A percentile compares a stretch with the other conserved stretches of the same genome.
Conservation (phyloP, 2,888 invertebrate genomes). For the Rhorus exstirpatorius region DNA sequence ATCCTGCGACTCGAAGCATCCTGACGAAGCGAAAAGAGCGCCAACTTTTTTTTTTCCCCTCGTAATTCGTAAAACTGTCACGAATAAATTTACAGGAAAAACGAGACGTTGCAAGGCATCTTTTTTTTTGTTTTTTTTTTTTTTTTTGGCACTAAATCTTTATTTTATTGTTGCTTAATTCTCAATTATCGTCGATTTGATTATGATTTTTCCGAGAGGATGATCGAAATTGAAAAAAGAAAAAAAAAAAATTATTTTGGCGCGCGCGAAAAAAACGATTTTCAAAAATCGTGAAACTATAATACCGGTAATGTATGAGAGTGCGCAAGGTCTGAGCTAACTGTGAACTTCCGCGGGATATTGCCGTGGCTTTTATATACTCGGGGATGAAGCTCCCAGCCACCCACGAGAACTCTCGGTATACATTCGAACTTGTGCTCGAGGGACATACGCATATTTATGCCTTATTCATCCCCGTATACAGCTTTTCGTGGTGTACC, state of each 20-base stretch:
- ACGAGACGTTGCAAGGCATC: neutral
- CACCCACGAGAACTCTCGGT: slow-evolving; percentile 75
- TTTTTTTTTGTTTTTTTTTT: neutral
- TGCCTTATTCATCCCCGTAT: neutral
- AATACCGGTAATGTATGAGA: slow-evolving; percentile 46
- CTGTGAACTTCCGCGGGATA: slow-evolving; percentile 76
- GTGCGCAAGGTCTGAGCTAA: slow-evolving; percentile 67
- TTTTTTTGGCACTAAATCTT: slow-evolving; percentile 1
- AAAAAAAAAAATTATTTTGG: too few relatives aligned
- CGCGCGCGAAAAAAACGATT: too few relatives aligned
- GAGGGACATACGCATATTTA: slow-evolving; percentile 42
- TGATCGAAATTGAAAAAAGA: too few relatives aligned
- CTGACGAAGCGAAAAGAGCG: neutral
- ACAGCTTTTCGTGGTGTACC: neutral
- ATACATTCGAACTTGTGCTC: slow-evolving; percentile 54
- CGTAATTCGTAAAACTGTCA: neutral
- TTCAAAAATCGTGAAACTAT: neutral
- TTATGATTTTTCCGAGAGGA: too few relatives aligned
- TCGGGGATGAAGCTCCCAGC: slow-evolving; percentile 72
- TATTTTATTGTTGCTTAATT: too few relatives aligned
- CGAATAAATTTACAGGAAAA: slow-evolving; percentile 14
- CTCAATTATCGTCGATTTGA: too few relatives aligned
- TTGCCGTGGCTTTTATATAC: slow-evolving; percentile 81
- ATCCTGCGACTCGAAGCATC: slow-evolving; percentile 27
- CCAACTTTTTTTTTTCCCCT: neutral